phyloP scores from a whole-genome alignment of 1,140 invertebrate species.

The Sitophilus oryzae region DNA sequence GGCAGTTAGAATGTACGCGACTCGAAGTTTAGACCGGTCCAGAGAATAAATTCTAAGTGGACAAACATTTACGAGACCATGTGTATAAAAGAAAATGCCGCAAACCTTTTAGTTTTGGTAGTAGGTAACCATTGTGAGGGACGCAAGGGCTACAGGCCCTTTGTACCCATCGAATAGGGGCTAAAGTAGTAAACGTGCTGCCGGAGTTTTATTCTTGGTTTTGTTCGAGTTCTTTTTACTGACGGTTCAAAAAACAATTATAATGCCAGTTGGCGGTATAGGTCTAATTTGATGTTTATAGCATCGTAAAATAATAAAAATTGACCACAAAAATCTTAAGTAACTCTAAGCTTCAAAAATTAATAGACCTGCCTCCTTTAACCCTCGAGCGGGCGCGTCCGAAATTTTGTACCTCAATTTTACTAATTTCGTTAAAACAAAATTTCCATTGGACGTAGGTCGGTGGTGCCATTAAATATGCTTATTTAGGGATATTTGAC shows the following conservation, averaged over 20 bases:
- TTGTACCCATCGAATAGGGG: constrained; percentile 4
- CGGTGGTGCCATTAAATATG: too few relatives aligned
- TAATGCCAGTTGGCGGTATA: constrained; percentile 1
- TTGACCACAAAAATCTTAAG: not conserved
- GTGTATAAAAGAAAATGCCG: constrained; percentile 31
- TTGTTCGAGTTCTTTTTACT: constrained; percentile 12
- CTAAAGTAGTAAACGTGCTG: constrained; percentile 7
- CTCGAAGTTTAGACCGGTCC: not conserved
- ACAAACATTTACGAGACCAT: constrained; percentile 9
- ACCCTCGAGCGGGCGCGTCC: too few relatives aligned
- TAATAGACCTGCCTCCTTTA: too few relatives aligned
- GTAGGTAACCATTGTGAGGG: constrained; percentile 30
- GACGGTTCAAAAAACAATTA: constrained; percentile 29
- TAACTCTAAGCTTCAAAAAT: not conserved
- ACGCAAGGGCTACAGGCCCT: not conserved
- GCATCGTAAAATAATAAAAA: not conserved
- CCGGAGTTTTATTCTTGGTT: constrained; percentile 2
- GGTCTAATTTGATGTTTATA: not conserved
- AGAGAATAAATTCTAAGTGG: constrained; percentile 7
- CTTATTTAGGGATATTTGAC: too few relatives aligned
- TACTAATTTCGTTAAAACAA: too few relatives aligned
- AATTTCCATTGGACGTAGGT: too few relatives aligned
- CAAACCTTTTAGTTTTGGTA: constrained; percentile 38
- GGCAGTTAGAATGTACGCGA: not conserved
- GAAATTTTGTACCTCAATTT: too few relatives aligned